phyloP scores from a whole-genome alignment of 2,888 invertebrate species.

The Archips xylosteana region DNA sequence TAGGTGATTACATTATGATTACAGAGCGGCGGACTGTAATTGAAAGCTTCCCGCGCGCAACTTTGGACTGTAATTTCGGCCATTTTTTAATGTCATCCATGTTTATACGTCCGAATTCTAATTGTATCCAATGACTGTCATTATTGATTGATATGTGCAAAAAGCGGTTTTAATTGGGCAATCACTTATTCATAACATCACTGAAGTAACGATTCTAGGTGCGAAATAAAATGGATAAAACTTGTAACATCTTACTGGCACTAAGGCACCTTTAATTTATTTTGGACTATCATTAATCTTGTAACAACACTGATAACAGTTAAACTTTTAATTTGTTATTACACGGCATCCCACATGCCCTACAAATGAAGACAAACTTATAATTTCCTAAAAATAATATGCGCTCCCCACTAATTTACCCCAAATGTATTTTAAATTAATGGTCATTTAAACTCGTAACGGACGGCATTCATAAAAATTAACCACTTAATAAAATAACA shows the following conservation, averaged over 20 bases:
- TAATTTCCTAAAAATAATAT: constrained; percentile 36
- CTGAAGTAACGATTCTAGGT: not conserved
- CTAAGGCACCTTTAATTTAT: not conserved
- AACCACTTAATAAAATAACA: constrained; percentile 74
- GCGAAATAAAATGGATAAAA: not conserved
- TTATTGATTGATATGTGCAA: constrained; percentile 34
- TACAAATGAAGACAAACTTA: constrained; percentile 36
- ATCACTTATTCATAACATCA: constrained; percentile 4
- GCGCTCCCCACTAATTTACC: constrained; percentile 48
- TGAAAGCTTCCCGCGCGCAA: constrained; percentile 61
- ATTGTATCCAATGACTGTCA: constrained; percentile 37
- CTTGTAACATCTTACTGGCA: not conserved
- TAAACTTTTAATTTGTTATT: constrained; percentile 20
- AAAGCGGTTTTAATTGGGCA: constrained; percentile 31
- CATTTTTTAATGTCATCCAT: constrained; percentile 40
- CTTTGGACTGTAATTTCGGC: constrained; percentile 45
- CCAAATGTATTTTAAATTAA: constrained; percentile 62
- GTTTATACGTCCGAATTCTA: constrained; percentile 36
- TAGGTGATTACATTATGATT: constrained; percentile 79
- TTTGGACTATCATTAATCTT: constrained; percentile 8
- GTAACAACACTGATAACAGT: constrained; percentile 2
- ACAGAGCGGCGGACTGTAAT: constrained; percentile 71
- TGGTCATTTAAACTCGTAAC: constrained; percentile 57
- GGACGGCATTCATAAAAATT: constrained; percentile 66
- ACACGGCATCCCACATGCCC: constrained; percentile 24